Evolutionary conservation across 2,113 vertebrate species (phyloP), one percentile per base, ranked within the genome.

Genomic region (Periophthalmus modestus): DNA sequence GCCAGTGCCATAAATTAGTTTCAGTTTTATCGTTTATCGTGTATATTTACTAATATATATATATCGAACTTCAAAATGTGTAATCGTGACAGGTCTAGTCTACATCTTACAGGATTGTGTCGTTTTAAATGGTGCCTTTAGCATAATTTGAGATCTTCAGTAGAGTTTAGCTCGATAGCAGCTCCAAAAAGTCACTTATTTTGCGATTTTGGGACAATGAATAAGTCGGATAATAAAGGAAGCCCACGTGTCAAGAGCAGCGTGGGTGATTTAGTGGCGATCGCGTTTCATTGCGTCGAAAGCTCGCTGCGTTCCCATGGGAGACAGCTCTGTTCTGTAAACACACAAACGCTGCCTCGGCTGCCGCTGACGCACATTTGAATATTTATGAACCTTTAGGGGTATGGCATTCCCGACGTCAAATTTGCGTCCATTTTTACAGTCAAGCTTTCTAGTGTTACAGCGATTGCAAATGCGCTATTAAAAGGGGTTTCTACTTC

Each of bases 311-410:
- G 71, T 87, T 88, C 89, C 87, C 84, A 83, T 75, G 84, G 89
- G 88, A 90, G 71, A 82, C 66, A 5, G 23, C 23, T 33, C 69
- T 90, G 85, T 89, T 92, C 88, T 89, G 89, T 92, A 88, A 92
- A 90, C 87, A 92, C 88, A 85, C 78, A 71, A 83, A 81, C 48
- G 82, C 83, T 69, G 76, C 78, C 47, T 68, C 74, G 63, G 54
- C 72, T 65, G 34, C 88, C 87, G 34, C 88, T 87, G 91, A 86
- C 77, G 79, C 74, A 79, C 5, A 85, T 90, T 86, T 92, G 83
- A 91, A 93, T 93, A 93, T 91, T 85, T 91, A 91, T 92, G 89
- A 91, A 83, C 81, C 82, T 88, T 80, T 75, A 85, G 81, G 79
- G 81, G 57, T 59, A 59, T 71, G 76, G 73, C 73, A 76, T 28